Conservation (phyloP, 2,797 vertebrate genomes). For the Chromis chromis region DNA sequence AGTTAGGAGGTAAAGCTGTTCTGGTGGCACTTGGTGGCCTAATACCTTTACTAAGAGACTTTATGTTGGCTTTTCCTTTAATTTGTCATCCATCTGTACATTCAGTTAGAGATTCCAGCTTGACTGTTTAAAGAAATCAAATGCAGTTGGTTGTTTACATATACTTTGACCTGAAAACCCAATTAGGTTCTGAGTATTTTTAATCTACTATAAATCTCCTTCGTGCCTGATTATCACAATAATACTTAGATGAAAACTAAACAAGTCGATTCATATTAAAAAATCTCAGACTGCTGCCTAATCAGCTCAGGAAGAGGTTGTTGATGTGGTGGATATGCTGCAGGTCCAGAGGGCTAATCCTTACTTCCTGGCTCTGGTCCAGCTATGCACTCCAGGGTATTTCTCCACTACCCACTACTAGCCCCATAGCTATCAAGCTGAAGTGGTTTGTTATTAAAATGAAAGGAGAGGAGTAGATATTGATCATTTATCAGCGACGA, state of each 20-base stretch:
- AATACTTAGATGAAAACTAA: conserved; percentile 69
- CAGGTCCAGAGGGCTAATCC: conserved; percentile 69
- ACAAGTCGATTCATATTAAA: conserved; percentile 75
- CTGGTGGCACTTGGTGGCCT: too few relatives aligned
- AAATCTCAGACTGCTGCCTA: conserved; percentile 57
- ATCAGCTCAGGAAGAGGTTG: conserved; percentile 74
- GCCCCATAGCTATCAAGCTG: conserved; percentile 32
- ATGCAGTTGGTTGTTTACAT: neutral
- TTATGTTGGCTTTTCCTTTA: too few relatives aligned
- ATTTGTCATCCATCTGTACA: too few relatives aligned
- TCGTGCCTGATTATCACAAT: conserved; percentile 53
- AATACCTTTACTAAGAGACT: too few relatives aligned
- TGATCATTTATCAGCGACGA: conserved; percentile 46
- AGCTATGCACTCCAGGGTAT: conserved; percentile 70
- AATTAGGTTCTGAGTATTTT: conserved; percentile 52
- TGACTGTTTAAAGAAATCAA: neutral
- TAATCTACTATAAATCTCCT: conserved; percentile 69
- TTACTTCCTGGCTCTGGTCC: conserved; percentile 68
- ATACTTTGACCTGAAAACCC: conserved; percentile 64
- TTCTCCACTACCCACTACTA: conserved; percentile 56
- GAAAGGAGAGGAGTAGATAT: conserved; percentile 50
- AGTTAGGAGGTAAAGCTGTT: too few relatives aligned
- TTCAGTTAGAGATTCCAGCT: conserved; percentile 48
- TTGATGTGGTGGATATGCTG: conserved; percentile 65
- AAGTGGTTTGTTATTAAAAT: conserved; percentile 65